Percentiles rank a stretch among this genome's conserved stretches.
Conservation (phyloP, 2,797 vertebrate genomes). For the Lepilemur septentrionalis region DNA sequence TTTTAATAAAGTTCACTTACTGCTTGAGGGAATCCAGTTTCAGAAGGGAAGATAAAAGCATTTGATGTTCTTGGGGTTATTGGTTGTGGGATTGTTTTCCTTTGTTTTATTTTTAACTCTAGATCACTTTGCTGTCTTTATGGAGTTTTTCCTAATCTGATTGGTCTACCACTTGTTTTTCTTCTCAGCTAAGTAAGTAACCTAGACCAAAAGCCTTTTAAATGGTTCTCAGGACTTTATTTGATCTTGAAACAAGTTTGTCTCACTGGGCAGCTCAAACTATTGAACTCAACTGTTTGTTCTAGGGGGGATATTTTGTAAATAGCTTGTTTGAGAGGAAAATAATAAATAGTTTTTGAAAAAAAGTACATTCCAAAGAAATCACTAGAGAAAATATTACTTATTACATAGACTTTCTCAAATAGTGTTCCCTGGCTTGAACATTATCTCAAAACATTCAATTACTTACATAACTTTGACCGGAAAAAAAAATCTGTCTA, state of each 20-base stretch:
- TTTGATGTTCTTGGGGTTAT: slow-evolving; percentile 27
- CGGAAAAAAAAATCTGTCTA: neutral
- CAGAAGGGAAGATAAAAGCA: neutral
- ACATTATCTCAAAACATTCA: neutral
- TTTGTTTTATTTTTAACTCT: slow-evolving; percentile 44
- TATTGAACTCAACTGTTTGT: neutral
- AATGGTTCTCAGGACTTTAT: neutral
- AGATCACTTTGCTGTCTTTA: neutral
- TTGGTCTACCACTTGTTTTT: neutral
- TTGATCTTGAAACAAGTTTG: neutral
- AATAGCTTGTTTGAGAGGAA: neutral
- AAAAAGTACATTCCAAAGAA: neutral
- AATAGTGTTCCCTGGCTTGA: neutral
- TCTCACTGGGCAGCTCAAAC: neutral
- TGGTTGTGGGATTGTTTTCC: neutral
- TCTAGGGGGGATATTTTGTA: neutral
- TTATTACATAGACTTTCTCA: neutral
- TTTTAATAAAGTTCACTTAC: slow-evolving; percentile 51
- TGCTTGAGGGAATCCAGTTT: slow-evolving; percentile 3
- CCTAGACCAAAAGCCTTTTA: neutral
- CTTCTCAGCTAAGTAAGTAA: neutral
- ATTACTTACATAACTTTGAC: neutral
- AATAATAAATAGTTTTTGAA: neutral
- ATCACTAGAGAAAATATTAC: neutral
- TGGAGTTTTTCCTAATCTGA: neutral